phyloP scores from a whole-genome alignment of 2,797 vertebrate genomes.

The Staurois parvus region DNA sequence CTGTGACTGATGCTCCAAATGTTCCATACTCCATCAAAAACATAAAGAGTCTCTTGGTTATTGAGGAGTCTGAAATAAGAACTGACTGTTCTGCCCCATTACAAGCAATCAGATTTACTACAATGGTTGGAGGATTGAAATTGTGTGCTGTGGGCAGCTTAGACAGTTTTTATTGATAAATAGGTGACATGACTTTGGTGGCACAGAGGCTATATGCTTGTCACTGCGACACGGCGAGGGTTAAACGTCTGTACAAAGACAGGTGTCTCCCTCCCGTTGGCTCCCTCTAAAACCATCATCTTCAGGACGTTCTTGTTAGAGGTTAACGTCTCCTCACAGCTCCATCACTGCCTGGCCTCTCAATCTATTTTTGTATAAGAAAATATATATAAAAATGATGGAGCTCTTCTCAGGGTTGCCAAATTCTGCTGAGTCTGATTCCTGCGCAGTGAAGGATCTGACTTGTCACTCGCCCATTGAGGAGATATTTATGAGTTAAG shows the following conservation, averaged over 20 bases:
- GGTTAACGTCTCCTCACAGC: conserved; percentile 41
- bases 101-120: too few species aligned
- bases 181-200: too few species aligned
- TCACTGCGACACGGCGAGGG: neutral
- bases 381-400: conserved; percentile 55
- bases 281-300: conserved; percentile 23
- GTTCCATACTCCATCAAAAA: too few species aligned
- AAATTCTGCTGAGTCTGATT: conserved; percentile 49
- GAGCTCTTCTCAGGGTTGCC: conserved; percentile 21
- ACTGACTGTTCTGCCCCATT: too few species aligned
- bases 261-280: neutral
- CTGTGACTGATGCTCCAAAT: too few species aligned
- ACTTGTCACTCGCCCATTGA: conserved; percentile 49
- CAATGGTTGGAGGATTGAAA: too few species aligned
- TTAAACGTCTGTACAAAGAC: neutral
- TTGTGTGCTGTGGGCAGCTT: too few species aligned
- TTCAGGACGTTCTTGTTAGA: conserved; percentile 30
- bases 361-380: conserved; percentile 30
- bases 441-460: conserved; percentile 42
- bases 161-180: too few species aligned
- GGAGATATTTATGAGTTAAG: conserved; percentile 42
- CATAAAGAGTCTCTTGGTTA: too few species aligned
- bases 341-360: conserved; percentile 24
- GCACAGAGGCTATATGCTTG: neutral
- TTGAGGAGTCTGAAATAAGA: too few species aligned